phyloP scores from a whole-genome alignment of 1,140 invertebrate genomes.

The Berghia stephanieae region DNA sequence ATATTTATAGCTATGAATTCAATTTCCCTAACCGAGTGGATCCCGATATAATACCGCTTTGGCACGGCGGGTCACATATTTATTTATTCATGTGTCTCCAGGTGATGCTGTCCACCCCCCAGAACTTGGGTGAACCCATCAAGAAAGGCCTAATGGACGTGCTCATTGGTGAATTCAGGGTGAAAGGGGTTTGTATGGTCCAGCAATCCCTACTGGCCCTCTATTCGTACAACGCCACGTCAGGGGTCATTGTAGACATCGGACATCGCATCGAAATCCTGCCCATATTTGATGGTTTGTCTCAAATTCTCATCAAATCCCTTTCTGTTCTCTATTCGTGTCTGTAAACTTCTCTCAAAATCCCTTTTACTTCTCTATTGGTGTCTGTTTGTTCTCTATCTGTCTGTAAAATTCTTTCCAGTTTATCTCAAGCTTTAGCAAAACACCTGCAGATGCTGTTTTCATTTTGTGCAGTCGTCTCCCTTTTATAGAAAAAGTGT shows the following conservation, averaged over 20 bases:
- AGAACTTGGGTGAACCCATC: constrained; percentile 67
- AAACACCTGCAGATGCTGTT: too few relatives aligned
- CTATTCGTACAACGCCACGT: constrained; percentile 74
- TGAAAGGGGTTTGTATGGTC: constrained; percentile 70
- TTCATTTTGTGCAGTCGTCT: too few relatives aligned
- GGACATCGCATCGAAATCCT: constrained; percentile 74
- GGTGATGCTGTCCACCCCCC: constrained; percentile 69
- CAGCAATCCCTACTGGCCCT: constrained; percentile 73
- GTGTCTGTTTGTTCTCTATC: too few relatives aligned
- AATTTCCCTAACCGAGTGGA: too few relatives aligned
- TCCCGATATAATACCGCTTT: too few relatives aligned
- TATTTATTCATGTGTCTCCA: constrained; percentile 31
- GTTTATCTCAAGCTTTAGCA: too few relatives aligned
- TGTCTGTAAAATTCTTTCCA: too few relatives aligned
- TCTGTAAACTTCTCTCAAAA: not conserved
- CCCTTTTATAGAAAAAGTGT: too few relatives aligned
- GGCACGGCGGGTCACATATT: too few relatives aligned
- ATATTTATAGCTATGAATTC: too few relatives aligned
- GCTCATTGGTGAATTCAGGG: constrained; percentile 66
- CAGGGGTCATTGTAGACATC: constrained; percentile 75
- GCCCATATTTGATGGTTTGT: constrained; percentile 73
- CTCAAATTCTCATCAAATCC: not conserved
- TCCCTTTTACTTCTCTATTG: not conserved
- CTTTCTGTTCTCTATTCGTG: not conserved
- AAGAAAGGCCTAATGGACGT: constrained; percentile 65